Percentiles rank a stretch among this genome's conserved stretches.
Conservation (phyloP, 2,113 vertebrate genomes). For the Vicugna pacos region DNA sequence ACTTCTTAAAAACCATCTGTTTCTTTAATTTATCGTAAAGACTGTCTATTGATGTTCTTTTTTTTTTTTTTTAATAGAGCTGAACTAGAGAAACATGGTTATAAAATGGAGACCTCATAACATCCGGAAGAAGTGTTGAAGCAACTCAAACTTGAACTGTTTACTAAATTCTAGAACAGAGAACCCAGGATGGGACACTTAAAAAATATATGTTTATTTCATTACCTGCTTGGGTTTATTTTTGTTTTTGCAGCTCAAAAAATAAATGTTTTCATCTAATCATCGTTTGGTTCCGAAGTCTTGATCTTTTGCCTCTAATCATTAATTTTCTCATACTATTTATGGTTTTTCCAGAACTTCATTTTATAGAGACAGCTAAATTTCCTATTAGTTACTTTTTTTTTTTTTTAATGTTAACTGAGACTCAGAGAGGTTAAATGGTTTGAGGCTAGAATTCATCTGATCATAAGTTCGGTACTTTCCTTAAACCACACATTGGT, state of each 20-base stretch:
- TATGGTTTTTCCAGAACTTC: conserved; percentile 52
- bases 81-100: conserved; percentile 99
- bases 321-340: conserved; percentile 59
- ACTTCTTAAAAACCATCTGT: not conserved
- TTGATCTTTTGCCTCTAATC: conserved; percentile 51
- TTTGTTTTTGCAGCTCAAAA: conserved; percentile 71
- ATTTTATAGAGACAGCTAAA: conserved; percentile 11
- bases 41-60: conserved; percentile 38
- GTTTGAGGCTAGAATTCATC: conserved; percentile 5
- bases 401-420: conserved; percentile 17
- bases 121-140: conserved; percentile 73
- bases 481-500: conserved; percentile 21
- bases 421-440: conserved; percentile 3
- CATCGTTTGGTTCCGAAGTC: conserved; percentile 63
- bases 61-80: conserved; percentile 88
- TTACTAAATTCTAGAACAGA: conserved; percentile 74
- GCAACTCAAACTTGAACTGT: conserved; percentile 61
- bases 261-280: conserved; percentile 79
- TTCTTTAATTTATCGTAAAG: conserved; percentile 18
- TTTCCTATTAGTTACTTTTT: not conserved
- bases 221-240: conserved; percentile 68
- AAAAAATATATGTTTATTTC: conserved; percentile 66
- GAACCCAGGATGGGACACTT: conserved; percentile 37
- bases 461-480: conserved; percentile 9
- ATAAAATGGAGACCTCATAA: conserved; percentile 99